phyloP scores from a whole-genome alignment of 35 echinoderm and acorn worm species.

The Apostichopus californicus region DNA sequence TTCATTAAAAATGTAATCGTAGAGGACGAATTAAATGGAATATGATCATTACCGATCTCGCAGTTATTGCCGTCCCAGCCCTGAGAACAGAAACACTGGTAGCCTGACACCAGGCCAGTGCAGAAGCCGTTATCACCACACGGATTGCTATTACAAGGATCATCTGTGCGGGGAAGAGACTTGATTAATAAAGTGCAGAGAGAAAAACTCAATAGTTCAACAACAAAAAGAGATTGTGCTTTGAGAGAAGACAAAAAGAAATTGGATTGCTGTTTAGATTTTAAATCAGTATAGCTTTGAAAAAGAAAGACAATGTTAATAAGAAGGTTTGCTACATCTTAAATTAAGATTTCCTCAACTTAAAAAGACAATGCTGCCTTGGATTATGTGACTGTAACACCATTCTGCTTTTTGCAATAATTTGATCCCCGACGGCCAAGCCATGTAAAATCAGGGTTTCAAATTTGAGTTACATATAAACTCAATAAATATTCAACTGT shows the following conservation, averaged over 20 bases:
- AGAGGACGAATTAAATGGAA: not conserved
- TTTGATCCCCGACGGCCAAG: not conserved
- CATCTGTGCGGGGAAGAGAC: conserved; percentile 54
- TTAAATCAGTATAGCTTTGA: not conserved
- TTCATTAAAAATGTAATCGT: no score
- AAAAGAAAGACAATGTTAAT: no score
- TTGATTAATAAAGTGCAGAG: conserved; percentile 12
- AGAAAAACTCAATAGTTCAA: no score
- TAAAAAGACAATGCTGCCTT: no score
- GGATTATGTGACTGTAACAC: no score
- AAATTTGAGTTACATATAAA: no score
- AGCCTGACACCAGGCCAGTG: conserved; percentile 49
- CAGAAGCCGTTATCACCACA: conserved; percentile 71
- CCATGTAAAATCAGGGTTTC: no score
- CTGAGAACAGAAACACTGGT: conserved; percentile 63
- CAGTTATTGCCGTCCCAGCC: conserved; percentile 80
- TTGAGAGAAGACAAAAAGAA: not conserved
- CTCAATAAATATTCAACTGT: no score
- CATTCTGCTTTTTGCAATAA: no score
- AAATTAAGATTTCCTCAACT: no score
- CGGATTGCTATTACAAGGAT: conserved; percentile 79
- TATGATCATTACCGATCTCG: conserved; percentile 59
- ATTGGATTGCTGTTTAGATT: not conserved
- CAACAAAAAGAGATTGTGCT: not conserved
- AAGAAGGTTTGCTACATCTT: no score